Evolutionary conservation across 2,113 vertebrate species (phyloP), one percentile per base, ranked within the genome.

Genomic region (Pagrus major): DNA sequence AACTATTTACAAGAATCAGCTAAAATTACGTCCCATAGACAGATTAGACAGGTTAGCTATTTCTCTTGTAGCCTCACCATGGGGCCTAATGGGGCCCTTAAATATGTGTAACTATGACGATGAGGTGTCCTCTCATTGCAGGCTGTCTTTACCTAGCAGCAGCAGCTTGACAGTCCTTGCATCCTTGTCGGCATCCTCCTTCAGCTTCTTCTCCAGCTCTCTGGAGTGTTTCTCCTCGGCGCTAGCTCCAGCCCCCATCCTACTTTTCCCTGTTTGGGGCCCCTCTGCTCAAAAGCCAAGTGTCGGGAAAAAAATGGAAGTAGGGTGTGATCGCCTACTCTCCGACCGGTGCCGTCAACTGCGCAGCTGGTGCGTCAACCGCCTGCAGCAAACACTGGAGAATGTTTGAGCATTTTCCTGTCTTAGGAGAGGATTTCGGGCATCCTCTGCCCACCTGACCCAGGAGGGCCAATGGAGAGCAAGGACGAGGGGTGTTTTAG

Each of bases 151-250:
- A 99, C 98, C 98, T 90, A 99, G 94, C 83, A 99, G 96, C 87
- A 99, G 96, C 88, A 99, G 95, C 88, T 99, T 99, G 91, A 99
- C 98, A 0, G 98, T 99, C 83, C 97, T 96, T 78, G 98, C 98
- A 58, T 99, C 98, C 81, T 92, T 97, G 87, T 99, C 98, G 0
- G 96, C 98, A 2, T 99, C 98, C 81, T 99, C 97, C 83, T 97
- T 98, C 85, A 99, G 95, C 89, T 96, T 99, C 94, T 98, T 99
- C 92, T 99, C 98, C 84, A 99, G 93, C 87, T 99, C 97, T 0
- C 94, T 96, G 79, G 98, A 99, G 85, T 96, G 98, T 80, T 99
- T 99, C 80, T 97, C 98, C 92, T 99, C 98, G 0, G 96, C 96
- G 0, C 98, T 99, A 73, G 96, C 98, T 87, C 98, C 98, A 2